These are phyloP conservation scores for Gambusia affinis DNA, from an alignment of 2,113 vertebrate species.

Conservation along the genomic window DNA sequence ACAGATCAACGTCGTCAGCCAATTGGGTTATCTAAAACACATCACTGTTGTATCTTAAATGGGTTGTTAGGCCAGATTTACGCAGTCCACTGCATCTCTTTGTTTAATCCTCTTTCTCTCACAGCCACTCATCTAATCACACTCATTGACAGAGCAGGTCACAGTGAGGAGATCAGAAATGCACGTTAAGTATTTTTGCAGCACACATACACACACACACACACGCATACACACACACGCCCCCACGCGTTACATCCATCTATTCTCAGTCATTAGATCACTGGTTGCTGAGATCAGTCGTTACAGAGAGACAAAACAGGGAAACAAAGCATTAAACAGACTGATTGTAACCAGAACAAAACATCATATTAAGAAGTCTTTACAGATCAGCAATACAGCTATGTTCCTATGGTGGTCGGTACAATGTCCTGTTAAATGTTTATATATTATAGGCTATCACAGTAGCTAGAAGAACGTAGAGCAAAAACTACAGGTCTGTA, in stretches of 20 bases:
- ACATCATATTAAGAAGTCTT: conserved; percentile 64
- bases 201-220: conserved; percentile 11
- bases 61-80: conserved; percentile 16
- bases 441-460: conserved; percentile 55
- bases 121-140: conserved; percentile 15
- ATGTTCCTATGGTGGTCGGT: conserved; percentile 53
- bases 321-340: conserved; percentile 59
- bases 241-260: conserved; percentile 36
- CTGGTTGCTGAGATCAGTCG: conserved; percentile 46
- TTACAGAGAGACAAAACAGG: conserved; percentile 56
- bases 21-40: not conserved
- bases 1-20: not conserved
- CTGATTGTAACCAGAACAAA: conserved; percentile 58
- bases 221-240: conserved; percentile 11
- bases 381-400: conserved; percentile 63
- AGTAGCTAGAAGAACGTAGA: conserved; percentile 59
- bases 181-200: conserved; percentile 63
- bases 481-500: conserved; percentile 66
- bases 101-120: conserved; percentile 6
- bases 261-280: conserved; percentile 48
- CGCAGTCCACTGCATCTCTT: conserved; percentile 27
- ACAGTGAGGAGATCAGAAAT: conserved; percentile 80
- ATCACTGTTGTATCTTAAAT: not conserved
- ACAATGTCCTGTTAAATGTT: conserved; percentile 57
- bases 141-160: conserved; percentile 59